Evolutionary conservation across 2,797 vertebrate species (phyloP).

Genomic region (Sebastiscus albofasciatus): DNA sequence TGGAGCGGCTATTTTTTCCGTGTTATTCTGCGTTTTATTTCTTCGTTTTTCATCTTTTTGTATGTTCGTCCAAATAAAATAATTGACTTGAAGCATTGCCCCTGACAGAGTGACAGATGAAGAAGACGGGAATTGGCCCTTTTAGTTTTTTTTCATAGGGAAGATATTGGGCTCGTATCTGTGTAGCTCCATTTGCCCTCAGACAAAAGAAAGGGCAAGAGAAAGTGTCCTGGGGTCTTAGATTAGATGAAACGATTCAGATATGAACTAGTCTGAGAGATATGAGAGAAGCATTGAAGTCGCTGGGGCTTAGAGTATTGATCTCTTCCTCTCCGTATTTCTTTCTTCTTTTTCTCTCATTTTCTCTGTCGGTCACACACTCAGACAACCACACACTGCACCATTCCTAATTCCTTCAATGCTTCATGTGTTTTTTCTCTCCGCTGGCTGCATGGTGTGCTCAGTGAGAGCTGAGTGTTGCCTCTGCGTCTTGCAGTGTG

Average conservation of each 20-base stretch:
- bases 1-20: conserved; percentile 23
- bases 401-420: conserved; percentile 6
- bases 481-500: not conserved
- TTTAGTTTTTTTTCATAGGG: conserved; percentile 17
- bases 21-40: conserved; percentile 40
- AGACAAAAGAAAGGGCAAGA: conserved; percentile 35
- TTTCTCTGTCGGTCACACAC: conserved; percentile 32
- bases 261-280: conserved; percentile 55
- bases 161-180: conserved; percentile 28
- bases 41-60: conserved; percentile 31
- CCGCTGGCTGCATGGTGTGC: not conserved
- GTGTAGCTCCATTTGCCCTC: conserved; percentile 14
- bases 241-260: conserved; percentile 58
- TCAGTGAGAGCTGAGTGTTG: not conserved
- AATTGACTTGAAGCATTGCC: conserved; percentile 32
- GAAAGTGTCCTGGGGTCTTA: conserved; percentile 38
- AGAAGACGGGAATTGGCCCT: conserved; percentile 1
- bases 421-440: not conserved
- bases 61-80: conserved; percentile 34
- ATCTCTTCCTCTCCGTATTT: conserved; percentile 49
- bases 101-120: conserved; percentile 48
- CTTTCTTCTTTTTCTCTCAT: conserved; percentile 23
- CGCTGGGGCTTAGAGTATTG: conserved; percentile 54
- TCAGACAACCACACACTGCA: conserved; percentile 16
- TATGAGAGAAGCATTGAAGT: conserved; percentile 51